Percentiles rank a stretch among this genome's conserved stretches.
phyloP scores from a whole-genome alignment of 2,113 vertebrate species.

The Synchiropus splendidus region DNA sequence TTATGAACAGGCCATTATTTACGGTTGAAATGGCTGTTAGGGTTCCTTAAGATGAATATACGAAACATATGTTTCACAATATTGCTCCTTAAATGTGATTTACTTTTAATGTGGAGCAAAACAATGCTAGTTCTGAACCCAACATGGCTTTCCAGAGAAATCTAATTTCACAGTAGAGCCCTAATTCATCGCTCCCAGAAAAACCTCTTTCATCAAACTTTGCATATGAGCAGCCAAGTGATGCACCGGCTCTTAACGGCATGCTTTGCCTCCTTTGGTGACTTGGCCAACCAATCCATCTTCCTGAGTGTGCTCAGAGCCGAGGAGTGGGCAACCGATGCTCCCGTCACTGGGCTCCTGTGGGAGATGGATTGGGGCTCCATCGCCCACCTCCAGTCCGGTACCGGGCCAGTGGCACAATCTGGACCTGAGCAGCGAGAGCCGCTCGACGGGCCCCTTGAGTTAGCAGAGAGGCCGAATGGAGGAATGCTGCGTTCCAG shows the following conservation, averaged over 20 bases:
- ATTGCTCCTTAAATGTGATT: no score
- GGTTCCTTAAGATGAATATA: no score
- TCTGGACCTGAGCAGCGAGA: slow-evolving; percentile 59
- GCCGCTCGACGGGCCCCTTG: slow-evolving; percentile 45
- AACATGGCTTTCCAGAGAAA: slow-evolving; percentile 49
- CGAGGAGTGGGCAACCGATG: slow-evolving; percentile 69
- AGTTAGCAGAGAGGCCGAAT: slow-evolving; percentile 29
- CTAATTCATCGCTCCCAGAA: slow-evolving; percentile 69
- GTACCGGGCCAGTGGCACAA: slow-evolving; percentile 68
- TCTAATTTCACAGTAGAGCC: slow-evolving; percentile 64
- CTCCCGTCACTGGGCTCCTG: slow-evolving; percentile 78
- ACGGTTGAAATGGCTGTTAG: no score
- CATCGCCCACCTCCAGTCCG: slow-evolving; percentile 67
- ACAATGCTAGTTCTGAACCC: slow-evolving; percentile 55
- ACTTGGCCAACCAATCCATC: slow-evolving; percentile 78
- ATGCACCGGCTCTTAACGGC: slow-evolving; percentile 73
- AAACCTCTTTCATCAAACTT: slow-evolving; percentile 77
- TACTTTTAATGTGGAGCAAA: slow-evolving; percentile 12
- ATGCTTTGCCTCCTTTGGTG: slow-evolving; percentile 73
- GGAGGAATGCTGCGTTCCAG: slow-evolving; percentile 55
- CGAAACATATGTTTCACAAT: no score
- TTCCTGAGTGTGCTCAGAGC: slow-evolving; percentile 72
- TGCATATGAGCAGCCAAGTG: slow-evolving; percentile 78
- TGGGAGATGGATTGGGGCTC: slow-evolving; percentile 81
- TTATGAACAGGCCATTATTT: no score